Evolutionary conservation across 53 echinoderm and acorn worm genomes (phyloP), one percentile per base, ranked within the genome.

Genomic region (Holothuria leucospilota): DNA sequence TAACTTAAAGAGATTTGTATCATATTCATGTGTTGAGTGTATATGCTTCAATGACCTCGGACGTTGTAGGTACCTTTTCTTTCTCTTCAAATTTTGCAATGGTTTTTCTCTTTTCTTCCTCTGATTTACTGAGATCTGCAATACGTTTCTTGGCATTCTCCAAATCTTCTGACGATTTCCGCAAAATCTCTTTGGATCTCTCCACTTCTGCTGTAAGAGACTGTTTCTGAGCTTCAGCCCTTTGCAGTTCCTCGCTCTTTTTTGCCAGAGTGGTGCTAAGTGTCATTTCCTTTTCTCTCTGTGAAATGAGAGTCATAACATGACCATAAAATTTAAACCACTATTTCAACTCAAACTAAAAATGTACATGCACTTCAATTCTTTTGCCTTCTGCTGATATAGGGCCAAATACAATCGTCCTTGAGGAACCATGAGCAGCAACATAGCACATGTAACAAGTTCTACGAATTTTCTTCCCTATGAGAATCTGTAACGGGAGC

Each of bases 201-300:
- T 95, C 95, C 69, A 90, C 68, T 29, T 95, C 95, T 23, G 68
- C 82, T 27, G 69, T 71, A 26, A 96, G 84, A 20, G 88, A 82
- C 62, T 85, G 84, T 51, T 90, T 86, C 63, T 84, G 90, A 25
- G 92, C 72, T 24, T 98, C 95, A 0, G 94, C 75, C 74, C 93
- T 93, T 41, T 90, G 86, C 9, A 95, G 90, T 60, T 95, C 95
- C 70, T 95, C 95, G 20, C 91, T 89, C 39, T 95, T 93, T 78
- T 98, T 95, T 14, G 85, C 68, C 29, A 98, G 95, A 42, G 95
- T 90, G 85, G 92, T 95, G 63, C 93, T 91, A 9, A 98, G 73
- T 27, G 93, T 89, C 1, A 84, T 67, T 39, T 91, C 93, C 69
- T 88, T 95, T 51, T 98, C 95, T 18, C 91, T 91, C 56, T 56